Evolutionary conservation across 2,113 vertebrate species (phyloP).

Genomic region (Pelusios castaneus): DNA sequence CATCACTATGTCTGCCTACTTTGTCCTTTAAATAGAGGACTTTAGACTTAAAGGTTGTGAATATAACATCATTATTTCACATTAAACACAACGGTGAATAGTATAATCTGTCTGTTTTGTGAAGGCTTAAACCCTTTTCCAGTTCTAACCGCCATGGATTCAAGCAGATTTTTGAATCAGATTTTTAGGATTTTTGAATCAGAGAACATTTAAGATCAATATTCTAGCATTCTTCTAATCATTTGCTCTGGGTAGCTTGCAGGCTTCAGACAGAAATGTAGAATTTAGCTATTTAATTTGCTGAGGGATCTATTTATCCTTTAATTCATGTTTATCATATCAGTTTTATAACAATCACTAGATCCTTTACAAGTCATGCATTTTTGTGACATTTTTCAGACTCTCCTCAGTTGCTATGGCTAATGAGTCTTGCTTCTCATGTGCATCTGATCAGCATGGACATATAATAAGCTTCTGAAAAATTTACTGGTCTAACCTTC

Average conservation of each 20-base stretch:
- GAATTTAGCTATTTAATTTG: background rate
- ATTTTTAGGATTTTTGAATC: background rate
- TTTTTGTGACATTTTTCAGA: constrained; percentile 12
- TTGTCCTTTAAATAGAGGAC: background rate
- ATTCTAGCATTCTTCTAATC: background rate
- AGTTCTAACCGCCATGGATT: background rate
- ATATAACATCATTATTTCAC: background rate
- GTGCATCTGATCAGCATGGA: background rate
- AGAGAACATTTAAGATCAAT: background rate
- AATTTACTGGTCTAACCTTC: background rate
- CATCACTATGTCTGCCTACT: background rate
- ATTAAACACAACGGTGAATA: background rate
- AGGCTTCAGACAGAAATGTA: background rate
- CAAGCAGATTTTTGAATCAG: background rate
- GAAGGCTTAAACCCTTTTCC: background rate
- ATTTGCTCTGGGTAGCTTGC: background rate
- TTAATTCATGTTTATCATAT: background rate
- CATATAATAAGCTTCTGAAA: constrained; percentile 37
- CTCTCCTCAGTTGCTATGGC: background rate
- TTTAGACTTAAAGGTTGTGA: background rate
- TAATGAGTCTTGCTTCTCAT: constrained; percentile 27
- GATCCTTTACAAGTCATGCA: background rate
- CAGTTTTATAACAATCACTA: background rate
- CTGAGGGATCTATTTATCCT: background rate
- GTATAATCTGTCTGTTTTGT: background rate